phyloP scores from a whole-genome alignment of 2,113 vertebrate genomes.

The Vombatus ursinus region DNA sequence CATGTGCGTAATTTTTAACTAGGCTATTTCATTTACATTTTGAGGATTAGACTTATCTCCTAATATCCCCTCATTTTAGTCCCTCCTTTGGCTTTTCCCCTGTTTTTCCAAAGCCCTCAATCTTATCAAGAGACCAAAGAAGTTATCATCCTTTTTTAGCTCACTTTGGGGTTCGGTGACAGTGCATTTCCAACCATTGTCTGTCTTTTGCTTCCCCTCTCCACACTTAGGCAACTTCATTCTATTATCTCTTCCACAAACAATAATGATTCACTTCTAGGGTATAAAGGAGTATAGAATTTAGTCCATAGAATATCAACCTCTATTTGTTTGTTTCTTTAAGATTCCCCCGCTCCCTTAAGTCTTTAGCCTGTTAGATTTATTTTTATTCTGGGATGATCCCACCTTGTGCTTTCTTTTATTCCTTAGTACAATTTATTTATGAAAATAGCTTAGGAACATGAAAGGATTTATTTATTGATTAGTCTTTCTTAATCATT shows the following conservation, averaged over 20 bases:
- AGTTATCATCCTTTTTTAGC: not conserved
- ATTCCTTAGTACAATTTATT: not conserved
- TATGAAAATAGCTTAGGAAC: not conserved
- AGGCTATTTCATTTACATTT: not conserved
- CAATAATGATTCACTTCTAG: not conserved
- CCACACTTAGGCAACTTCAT: not conserved
- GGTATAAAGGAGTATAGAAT: not conserved
- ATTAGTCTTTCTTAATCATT: not conserved
- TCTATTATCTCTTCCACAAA: not conserved
- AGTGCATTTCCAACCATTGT: not conserved
- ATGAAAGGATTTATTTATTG: not conserved
- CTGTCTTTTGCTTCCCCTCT: not conserved
- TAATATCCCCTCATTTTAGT: not conserved
- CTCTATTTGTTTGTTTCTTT: not conserved
- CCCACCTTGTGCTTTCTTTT: not conserved
- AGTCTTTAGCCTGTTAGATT: not conserved
- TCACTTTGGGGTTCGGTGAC: not conserved
- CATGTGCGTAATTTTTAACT: not conserved
- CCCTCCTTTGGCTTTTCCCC: not conserved
- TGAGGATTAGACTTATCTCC: no score
- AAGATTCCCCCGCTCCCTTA: not conserved
- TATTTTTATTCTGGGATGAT: not conserved
- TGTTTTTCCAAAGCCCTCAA: not conserved
- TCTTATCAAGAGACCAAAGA: not conserved
- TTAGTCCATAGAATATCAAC: not conserved